Percentiles rank a stretch among this genome's conserved stretches.
These are phyloP conservation scores for Scolopax rusticola DNA, from an alignment of 2,797 vertebrate genomes.

Conservation along the genomic window DNA sequence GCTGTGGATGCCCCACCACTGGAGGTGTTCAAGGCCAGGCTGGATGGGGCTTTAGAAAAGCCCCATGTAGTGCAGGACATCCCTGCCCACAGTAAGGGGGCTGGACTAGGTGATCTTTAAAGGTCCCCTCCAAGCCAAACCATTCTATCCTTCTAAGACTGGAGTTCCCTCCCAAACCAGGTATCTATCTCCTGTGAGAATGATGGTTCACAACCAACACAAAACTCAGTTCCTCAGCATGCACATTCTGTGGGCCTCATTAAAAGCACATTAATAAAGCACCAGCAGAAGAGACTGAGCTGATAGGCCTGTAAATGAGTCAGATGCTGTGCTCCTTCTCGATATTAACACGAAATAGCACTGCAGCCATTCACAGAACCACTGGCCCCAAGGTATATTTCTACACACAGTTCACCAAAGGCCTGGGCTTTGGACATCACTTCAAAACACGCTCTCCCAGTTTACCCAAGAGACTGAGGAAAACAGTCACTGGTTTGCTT, in stretches of 20 bases:
- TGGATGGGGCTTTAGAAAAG: neutral
- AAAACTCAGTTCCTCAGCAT: neutral
- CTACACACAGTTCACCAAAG: neutral
- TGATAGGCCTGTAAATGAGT: neutral
- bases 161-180: neutral
- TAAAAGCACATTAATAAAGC: neutral
- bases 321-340: neutral
- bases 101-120: neutral
- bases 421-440: neutral
- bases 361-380: neutral
- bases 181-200: neutral
- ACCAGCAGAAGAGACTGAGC: neutral
- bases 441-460: neutral
- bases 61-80: neutral
- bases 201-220: neutral
- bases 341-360: neutral
- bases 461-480: neutral
- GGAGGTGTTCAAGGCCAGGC: neutral
- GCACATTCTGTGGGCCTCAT: neutral
- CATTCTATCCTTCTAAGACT: neutral
- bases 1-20: rapidly evolving
- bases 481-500: conserved; percentile 14
- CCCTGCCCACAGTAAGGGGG: neutral
- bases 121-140: neutral
- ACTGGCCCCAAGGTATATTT: neutral